Conservation (phyloP, 2,888 invertebrate genomes). For the Sericinus montela region DNA sequence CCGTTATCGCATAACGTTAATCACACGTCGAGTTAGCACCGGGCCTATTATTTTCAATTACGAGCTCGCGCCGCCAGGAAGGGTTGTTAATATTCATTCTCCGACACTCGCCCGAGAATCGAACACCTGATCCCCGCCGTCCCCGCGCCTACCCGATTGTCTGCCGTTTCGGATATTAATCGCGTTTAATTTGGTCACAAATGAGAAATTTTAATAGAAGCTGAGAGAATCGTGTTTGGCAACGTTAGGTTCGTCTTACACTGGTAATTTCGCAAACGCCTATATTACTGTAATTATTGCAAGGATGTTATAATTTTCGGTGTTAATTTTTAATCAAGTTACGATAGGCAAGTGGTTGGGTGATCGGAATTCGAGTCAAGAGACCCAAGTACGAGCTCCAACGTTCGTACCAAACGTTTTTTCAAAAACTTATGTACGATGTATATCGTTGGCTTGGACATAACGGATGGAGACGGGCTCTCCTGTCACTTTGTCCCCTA, state of each 20-base stretch:
- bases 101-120: conserved; percentile 49
- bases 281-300: too few species aligned
- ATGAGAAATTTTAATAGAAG: conserved; percentile 41
- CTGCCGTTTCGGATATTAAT: conserved; percentile 48
- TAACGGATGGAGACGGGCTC: too few species aligned
- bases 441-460: too few species aligned
- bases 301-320: too few species aligned
- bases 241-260: conserved; percentile 24
- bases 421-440: too few species aligned
- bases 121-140: conserved; percentile 44
- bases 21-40: conserved; percentile 47
- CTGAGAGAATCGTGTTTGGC: conserved; percentile 28
- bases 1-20: conserved; percentile 57
- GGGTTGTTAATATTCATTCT: conserved; percentile 76
- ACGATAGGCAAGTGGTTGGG: too few species aligned
- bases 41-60: conserved; percentile 73
- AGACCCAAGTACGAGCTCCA: too few species aligned
- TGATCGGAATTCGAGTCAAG: too few species aligned
- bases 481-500: too few species aligned
- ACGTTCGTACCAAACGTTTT: too few species aligned
- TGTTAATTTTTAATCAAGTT: too few species aligned
- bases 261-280: too few species aligned
- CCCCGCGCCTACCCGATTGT: conserved; percentile 31
- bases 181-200: conserved; percentile 48
- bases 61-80: conserved; percentile 41